Conservation (phyloP, 92 coral and sea anemone species). For the Pocillopora grandis region DNA sequence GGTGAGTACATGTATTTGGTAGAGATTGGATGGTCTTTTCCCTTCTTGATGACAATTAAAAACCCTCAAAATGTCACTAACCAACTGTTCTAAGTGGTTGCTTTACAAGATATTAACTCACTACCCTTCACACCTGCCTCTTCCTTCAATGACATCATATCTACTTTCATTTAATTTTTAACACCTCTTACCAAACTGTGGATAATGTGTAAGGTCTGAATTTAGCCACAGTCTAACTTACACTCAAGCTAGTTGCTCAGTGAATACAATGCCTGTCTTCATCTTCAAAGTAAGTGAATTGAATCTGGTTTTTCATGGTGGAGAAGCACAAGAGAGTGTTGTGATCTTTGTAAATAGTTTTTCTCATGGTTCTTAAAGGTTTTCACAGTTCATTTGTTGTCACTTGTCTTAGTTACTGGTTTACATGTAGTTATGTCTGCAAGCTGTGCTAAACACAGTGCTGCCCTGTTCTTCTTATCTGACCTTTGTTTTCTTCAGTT, state of each 20-base stretch:
- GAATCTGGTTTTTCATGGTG: not conserved
- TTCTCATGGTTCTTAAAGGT: conserved; percentile 34
- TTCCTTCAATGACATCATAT: conserved; percentile 38
- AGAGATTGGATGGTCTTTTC: not conserved
- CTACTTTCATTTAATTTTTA: conserved; percentile 45
- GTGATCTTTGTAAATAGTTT: conserved; percentile 29
- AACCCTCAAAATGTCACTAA: conserved; percentile 6
- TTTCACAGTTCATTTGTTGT: conserved; percentile 28
- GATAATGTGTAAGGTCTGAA: conserved; percentile 12
- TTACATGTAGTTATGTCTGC: not conserved
- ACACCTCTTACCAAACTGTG: conserved; percentile 17
- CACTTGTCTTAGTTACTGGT: conserved; percentile 7
- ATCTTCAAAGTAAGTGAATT: conserved; percentile 70
- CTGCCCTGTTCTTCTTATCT: not conserved
- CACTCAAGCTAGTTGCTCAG: not conserved
- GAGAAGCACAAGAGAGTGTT: conserved; percentile 6
- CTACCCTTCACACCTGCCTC: conserved; percentile 44
- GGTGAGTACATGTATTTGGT: not conserved
- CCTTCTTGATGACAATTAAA: not conserved
- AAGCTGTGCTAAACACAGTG: not conserved
- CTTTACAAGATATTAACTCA: conserved; percentile 39
- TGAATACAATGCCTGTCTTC: conserved; percentile 67
- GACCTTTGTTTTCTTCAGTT: not conserved
- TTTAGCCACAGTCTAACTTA: conserved; percentile 14
- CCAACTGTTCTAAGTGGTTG: conserved; percentile 23